A percentile compares a stretch with the other conserved stretches of the same genome.
phyloP scores from a whole-genome alignment of 2,113 vertebrate genomes.

The Gnathonemus echidnorhynchus region DNA sequence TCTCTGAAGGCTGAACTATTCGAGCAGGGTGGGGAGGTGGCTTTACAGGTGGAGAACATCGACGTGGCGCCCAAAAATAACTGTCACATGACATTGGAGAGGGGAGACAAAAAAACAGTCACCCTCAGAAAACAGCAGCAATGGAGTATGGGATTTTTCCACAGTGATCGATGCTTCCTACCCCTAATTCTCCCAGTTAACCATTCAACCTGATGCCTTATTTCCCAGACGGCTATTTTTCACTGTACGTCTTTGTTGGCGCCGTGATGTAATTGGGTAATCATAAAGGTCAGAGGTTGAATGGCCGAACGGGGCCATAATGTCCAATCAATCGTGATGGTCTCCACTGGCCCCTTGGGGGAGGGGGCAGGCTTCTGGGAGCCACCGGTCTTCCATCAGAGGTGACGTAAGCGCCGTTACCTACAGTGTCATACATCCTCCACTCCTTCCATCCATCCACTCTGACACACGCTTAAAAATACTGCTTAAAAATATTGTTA shows the following conservation, averaged over 20 bases:
- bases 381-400: background rate
- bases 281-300: slow-evolving; percentile 5
- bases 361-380: background rate
- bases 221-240: background rate
- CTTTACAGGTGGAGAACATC: background rate
- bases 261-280: background rate
- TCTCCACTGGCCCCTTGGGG: background rate
- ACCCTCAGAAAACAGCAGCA: background rate
- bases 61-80: background rate
- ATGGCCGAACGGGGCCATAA: background rate
- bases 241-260: background rate
- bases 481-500: background rate
- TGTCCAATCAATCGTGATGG: background rate
- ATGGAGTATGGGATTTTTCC: background rate
- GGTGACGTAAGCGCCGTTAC: background rate
- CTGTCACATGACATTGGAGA: background rate
- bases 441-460: background rate
- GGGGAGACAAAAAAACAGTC: background rate
- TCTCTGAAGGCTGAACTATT: slow-evolving; percentile 36
- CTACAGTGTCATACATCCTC: too few relatives aligned
- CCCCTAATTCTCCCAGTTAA: background rate
- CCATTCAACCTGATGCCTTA: background rate
- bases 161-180: background rate
- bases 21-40: background rate
- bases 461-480: background rate